Percentiles rank a stretch among this genome's conserved stretches.
These are phyloP conservation scores for Glaucomys volans DNA, from an alignment of 2,113 vertebrate genomes.

Conservation along the genomic window DNA sequence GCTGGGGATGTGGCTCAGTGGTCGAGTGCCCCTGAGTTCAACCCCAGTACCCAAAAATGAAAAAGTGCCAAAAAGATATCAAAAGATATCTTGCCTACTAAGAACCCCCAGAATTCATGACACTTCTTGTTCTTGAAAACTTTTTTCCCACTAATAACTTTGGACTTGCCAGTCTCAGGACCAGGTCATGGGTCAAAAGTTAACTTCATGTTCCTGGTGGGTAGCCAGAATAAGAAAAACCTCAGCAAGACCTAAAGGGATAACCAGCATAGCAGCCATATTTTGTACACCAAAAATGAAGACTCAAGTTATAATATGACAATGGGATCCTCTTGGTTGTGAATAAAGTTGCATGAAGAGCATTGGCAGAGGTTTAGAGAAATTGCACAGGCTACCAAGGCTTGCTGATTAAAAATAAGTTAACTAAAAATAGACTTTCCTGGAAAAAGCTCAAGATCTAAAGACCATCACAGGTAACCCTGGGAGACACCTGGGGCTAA, in stretches of 20 bases:
- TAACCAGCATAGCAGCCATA: not conserved
- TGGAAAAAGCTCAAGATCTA: not conserved
- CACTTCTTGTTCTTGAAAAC: not conserved
- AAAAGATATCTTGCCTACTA: not conserved
- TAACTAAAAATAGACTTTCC: constrained; percentile 22
- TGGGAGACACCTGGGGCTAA: not conserved
- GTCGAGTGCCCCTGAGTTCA: too few relatives aligned
- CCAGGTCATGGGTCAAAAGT: not conserved
- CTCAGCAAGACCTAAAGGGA: not conserved
- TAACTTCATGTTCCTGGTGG: not conserved
- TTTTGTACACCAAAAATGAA: constrained; percentile 24
- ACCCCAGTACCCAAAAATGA: not conserved
- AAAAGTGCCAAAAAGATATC: constrained; percentile 14
- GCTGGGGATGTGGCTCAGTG: too few relatives aligned
- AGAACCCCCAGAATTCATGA: not conserved
- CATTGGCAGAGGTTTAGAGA: constrained; percentile 29
- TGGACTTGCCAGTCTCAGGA: not conserved
- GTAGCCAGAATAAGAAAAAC: not conserved
- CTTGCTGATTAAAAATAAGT: not conserved
- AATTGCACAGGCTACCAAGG: not conserved
- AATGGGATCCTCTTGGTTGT: not conserved
- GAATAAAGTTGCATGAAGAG: not conserved
- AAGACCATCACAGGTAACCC: not conserved
- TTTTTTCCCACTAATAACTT: not conserved
- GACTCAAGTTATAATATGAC: not conserved